Base-by-base conservation (phyloP, 2,797 vertebrate species). In the Pseudomugil tenellus region DNA sequence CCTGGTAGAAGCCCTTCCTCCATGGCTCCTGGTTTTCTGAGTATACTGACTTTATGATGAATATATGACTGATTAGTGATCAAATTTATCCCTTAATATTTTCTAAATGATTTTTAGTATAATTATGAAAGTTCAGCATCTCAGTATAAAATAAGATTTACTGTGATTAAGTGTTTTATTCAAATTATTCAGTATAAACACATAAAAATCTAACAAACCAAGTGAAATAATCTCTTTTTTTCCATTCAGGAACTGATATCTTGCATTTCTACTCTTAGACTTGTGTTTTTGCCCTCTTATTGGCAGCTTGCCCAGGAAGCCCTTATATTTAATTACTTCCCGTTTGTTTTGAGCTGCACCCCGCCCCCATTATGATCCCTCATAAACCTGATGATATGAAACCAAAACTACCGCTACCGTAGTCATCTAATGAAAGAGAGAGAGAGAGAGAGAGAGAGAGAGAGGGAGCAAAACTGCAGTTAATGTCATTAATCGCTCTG, bases 321-420 rank as follows among this genome's bases (percentile, higher is more conserved):
- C 74, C 74, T 83, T 77, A 72, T 54, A 43, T 83, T 86, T 81
- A 83, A 84, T 76, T 78, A 55, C 63, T 72, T 76, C 63, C 76
- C 14, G 62, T 81, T 87, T 84, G 64, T 85, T 87, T 79, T 61
- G 76, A 81, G 74, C 76, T 73, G 83, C 76, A 67, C 83, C 29
- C 29, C 29, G 74, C 73, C 78, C 67, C 71, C 72, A 77, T 78
- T 83, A 78, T 41, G 35, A 74, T 60, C 59, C 26, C 79, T 77
- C 77, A 25, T 88, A 87, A 90, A 87, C 5, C 29, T 66, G 64
- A 51, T 39, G 2, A 61, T 25, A 67, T 81, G 75, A 86, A 80
- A 66, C 58, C 59, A 37, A 39, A 43, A 55, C 73, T 67, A 67
- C 69, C 83, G 77, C 77, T 79, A 46, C 41, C n/a, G 41, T n/a